Evolutionary conservation across 2,113 vertebrate species (phyloP).

Genomic region (Zosterops borbonicus): DNA sequence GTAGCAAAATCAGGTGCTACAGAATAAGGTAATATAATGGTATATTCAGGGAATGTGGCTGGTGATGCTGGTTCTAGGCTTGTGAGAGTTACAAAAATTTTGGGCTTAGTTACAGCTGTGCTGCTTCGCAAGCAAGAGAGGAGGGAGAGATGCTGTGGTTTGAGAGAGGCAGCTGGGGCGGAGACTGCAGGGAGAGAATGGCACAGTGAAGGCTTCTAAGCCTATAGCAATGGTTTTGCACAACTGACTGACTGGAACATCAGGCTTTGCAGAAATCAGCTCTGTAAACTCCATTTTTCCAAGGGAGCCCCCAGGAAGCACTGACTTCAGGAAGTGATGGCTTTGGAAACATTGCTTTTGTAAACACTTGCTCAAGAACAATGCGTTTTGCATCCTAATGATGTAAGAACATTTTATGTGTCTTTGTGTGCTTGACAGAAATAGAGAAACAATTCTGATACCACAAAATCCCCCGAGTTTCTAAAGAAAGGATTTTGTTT

Average conservation of each 20-base stretch:
- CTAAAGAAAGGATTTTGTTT: neutral
- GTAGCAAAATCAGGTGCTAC: neutral
- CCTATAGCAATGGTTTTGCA: neutral
- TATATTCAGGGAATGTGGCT: neutral
- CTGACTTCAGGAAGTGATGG: neutral
- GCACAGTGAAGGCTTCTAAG: neutral
- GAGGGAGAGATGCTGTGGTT: neutral
- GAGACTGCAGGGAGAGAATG: neutral
- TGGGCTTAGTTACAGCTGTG: neutral
- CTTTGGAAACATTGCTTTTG: neutral
- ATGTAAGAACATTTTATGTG: neutral
- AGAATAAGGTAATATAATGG: too few species aligned
- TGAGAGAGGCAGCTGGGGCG: neutral
- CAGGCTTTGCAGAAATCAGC: neutral
- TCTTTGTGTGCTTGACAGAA: neutral
- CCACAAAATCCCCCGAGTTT: neutral
- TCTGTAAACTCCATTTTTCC: neutral
- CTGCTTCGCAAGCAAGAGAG: neutral
- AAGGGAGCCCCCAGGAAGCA: neutral
- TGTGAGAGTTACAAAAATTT: neutral
- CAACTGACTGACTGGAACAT: neutral
- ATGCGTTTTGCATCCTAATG: neutral
- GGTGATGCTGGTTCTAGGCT: neutral
- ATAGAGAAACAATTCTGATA: neutral
- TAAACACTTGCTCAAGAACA: neutral